Evolutionary conservation across 2,888 invertebrate species (phyloP).

Genomic region (Dicycla oo): DNA sequence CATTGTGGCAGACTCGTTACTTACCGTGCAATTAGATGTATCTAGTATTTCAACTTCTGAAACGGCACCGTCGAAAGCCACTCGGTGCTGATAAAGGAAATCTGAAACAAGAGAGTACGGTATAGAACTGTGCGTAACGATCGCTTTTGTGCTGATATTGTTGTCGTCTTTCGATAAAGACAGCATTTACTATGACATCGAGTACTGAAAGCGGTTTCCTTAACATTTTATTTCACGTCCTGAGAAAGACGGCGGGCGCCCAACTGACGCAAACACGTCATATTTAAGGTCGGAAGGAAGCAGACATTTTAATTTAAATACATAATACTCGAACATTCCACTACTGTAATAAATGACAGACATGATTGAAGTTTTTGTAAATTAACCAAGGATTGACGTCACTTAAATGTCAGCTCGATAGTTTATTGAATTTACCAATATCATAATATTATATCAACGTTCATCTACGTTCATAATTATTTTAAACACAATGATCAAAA

Average conservation of each 20-base stretch:
- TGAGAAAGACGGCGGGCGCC: conserved; percentile 56
- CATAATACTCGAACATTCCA: conserved; percentile 61
- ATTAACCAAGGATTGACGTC: conserved; percentile 58
- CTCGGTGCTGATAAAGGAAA: conserved; percentile 94
- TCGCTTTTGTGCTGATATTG: conserved; percentile 56
- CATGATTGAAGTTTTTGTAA: conserved; percentile 47
- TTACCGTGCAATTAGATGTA: conserved; percentile 95
- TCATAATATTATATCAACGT: conserved; percentile 8
- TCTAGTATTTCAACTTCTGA: conserved; percentile 95
- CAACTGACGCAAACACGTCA: conserved; percentile 70
- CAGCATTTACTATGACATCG: conserved; percentile 57
- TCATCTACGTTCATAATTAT: conserved; percentile 19
- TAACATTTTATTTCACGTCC: conserved; percentile 68
- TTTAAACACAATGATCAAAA: conserved; percentile 36
- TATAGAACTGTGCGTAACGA: conserved; percentile 54
- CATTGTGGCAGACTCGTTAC: conserved; percentile 71
- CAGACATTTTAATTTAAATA: conserved; percentile 62
- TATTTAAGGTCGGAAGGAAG: conserved; percentile 81
- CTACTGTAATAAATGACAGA: conserved; percentile 48
- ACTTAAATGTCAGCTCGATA: conserved; percentile 47
- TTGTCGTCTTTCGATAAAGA: conserved; percentile 55
- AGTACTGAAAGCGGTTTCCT: conserved; percentile 66
- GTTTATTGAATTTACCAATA: conserved; percentile 44
- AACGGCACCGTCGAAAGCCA: conserved; percentile 94
- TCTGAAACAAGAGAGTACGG: conserved; percentile 91